Evolutionary conservation across 1,140 invertebrate species (phyloP).

Genomic region (Philopotamus ludificatus): DNA sequence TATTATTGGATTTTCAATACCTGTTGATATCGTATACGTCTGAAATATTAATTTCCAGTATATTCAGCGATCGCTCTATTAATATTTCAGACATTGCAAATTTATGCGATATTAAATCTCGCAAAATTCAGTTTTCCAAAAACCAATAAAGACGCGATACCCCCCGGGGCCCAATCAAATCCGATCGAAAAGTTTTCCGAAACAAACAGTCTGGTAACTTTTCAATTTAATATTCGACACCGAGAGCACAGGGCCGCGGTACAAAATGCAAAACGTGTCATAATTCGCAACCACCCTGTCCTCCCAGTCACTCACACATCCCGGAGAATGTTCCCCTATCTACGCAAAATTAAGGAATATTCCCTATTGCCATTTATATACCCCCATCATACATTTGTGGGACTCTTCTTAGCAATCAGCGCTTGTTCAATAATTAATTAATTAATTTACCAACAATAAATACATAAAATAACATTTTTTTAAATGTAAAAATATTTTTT

Average conservation of each 20-base stretch:
- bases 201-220: conserved; percentile 29
- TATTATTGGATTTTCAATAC: neutral
- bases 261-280: conserved; percentile 36
- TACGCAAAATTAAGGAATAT: conserved; percentile 33
- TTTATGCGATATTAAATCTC: no score
- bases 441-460: no score
- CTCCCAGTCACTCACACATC: conserved; percentile 11
- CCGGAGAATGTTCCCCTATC: neutral
- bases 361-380: conserved; percentile 29
- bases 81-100: no score
- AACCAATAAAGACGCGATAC: conserved; percentile 2
- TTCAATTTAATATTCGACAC: conserved; percentile 34
- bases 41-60: no score
- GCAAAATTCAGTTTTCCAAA: neutral
- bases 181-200: conserved; percentile 25
- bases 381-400: neutral
- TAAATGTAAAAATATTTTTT: no score
- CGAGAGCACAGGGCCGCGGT: conserved; percentile 14
- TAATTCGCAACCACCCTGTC: conserved; percentile 16
- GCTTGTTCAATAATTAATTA: no score
- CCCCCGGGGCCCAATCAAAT: conserved; percentile 22
- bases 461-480: no score
- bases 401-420: no score
- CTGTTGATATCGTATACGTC: neutral
- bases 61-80: no score